A percentile compares a stretch with the other conserved stretches of the same genome.
Evolutionary conservation across 1,140 invertebrate genomes (phyloP).

Genomic region (Ceratoteleas bidentatus): DNA sequence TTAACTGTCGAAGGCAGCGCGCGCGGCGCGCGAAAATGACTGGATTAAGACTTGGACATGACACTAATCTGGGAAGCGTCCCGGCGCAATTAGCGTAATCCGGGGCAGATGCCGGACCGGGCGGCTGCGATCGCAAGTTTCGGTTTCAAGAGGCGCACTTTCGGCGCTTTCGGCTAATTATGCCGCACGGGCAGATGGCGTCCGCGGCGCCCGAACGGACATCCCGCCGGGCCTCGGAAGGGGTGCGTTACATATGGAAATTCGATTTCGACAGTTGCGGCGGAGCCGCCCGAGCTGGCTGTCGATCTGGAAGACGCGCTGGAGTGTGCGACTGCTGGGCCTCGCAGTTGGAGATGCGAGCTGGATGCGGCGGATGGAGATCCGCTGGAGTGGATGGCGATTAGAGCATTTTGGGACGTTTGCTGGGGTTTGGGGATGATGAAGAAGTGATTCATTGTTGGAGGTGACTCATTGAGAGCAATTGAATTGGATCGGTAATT

Average conservation of each 20-base stretch:
- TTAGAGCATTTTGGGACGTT: too few species aligned
- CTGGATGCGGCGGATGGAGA: too few species aligned
- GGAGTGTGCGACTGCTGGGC: too few species aligned
- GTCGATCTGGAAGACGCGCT: slow-evolving; percentile 30
- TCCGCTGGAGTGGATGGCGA: too few species aligned
- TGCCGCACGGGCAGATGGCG: slow-evolving; percentile 63
- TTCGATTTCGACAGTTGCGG: slow-evolving; percentile 59
- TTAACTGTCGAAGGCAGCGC: slow-evolving; percentile 51
- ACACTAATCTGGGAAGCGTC: slow-evolving; percentile 63
- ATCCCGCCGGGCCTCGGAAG: slow-evolving; percentile 65
- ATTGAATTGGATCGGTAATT: too few species aligned
- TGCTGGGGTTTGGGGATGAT: too few species aligned
- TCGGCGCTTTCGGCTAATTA: slow-evolving; percentile 70
- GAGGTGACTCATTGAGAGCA: too few species aligned
- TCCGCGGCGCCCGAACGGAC: slow-evolving; percentile 47
- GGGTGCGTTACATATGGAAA: slow-evolving; percentile 60
- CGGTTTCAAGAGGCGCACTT: slow-evolving; percentile 62
- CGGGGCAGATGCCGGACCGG: slow-evolving; percentile 70
- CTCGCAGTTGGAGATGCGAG: too few species aligned
- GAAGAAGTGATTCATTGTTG: too few species aligned
- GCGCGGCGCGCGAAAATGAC: slow-evolving; percentile 55
- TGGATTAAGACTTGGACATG: slow-evolving; percentile 60
- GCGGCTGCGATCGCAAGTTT: slow-evolving; percentile 31
- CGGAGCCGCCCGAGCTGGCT: slow-evolving; percentile 10
- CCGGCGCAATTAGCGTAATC: slow-evolving; percentile 68